Conservation (phyloP, 2,113 vertebrate species). For the Philantomba maxwellii region DNA sequence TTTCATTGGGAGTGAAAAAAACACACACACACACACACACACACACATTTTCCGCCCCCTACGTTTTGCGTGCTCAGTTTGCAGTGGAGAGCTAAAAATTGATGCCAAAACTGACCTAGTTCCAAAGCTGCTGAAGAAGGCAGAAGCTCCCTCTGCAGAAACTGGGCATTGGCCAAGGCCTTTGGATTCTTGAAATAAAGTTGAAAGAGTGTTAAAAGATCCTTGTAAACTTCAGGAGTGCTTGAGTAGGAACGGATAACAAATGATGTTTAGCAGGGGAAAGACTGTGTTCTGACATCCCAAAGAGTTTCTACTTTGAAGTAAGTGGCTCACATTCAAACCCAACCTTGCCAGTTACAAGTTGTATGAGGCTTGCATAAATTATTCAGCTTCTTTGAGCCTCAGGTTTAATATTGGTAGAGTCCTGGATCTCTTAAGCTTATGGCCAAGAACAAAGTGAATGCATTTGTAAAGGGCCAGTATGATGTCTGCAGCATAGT, state of each 20-base stretch:
- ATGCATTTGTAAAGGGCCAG: neutral
- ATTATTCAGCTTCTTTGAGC: neutral
- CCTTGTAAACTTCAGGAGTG: neutral
- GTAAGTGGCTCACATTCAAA: neutral
- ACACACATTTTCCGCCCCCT: too few species aligned
- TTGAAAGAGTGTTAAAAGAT: neutral
- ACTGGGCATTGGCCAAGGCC: neutral
- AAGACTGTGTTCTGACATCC: neutral
- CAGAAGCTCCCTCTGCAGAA: neutral
- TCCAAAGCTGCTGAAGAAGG: neutral
- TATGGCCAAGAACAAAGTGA: neutral
- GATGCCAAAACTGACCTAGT: neutral
- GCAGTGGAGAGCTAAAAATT: neutral
- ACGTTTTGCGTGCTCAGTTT: neutral
- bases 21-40: too few species aligned
- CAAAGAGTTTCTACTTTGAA: neutral
- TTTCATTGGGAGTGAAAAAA: neutral
- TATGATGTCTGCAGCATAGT: neutral
- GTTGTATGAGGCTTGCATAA: neutral
- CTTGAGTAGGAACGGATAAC: neutral
- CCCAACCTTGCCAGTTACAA: neutral
- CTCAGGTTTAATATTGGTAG: neutral
- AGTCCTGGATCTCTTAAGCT: neutral
- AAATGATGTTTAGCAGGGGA: neutral
- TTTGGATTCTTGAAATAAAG: neutral